These are phyloP conservation scores for Apodemus speciosus DNA, from an alignment of 2,113 vertebrate species.

Conservation along the genomic window DNA sequence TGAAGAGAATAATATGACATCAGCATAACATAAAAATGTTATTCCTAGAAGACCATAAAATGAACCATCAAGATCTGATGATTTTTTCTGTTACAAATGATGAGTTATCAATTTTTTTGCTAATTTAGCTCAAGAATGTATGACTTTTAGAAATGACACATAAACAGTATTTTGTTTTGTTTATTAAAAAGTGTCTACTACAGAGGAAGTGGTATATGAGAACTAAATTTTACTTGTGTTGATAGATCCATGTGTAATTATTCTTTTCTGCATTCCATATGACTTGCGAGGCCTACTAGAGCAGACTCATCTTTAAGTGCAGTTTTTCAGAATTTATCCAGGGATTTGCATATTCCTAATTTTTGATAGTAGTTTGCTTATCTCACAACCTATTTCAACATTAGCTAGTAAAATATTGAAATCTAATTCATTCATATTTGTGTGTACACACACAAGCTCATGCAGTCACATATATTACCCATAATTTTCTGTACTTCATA, in stretches of 20 bases:
- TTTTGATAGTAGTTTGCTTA: neutral
- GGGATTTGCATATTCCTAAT: neutral
- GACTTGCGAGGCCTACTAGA: neutral
- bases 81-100: neutral
- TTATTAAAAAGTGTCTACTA: neutral
- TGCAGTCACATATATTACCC: neutral
- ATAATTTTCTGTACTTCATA: neutral
- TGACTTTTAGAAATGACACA: neutral
- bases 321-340: neutral
- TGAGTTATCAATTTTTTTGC: neutral
- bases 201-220: neutral
- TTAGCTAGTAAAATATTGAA: neutral
- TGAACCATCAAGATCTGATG: neutral
- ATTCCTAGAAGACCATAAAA: neutral
- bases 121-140: neutral
- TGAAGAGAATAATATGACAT: neutral
- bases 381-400: neutral
- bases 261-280: neutral
- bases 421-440: neutral
- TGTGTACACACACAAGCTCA: neutral
- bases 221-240: conserved; percentile 9
- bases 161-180: neutral
- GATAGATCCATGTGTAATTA: neutral
- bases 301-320: neutral
- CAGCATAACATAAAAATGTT: neutral